phyloP scores from a whole-genome alignment of 1,140 invertebrate genomes.

The Zaprionus lachaisei region DNA sequence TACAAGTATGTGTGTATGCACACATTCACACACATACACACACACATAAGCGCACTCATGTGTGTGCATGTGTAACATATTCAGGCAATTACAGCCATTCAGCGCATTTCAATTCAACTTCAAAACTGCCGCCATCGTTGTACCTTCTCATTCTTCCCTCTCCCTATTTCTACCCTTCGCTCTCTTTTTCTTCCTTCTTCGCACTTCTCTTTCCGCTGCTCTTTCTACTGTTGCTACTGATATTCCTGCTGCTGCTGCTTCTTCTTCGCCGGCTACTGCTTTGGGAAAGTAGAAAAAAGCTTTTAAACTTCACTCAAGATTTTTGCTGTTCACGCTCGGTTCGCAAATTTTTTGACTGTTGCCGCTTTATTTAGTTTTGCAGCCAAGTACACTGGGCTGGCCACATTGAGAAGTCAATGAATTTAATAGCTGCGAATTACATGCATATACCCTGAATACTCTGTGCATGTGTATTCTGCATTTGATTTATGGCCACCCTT shows the following conservation, averaged over 20 bases:
- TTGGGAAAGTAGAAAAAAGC: slow-evolving; percentile 70
- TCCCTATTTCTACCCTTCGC: not conserved
- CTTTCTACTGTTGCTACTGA: slow-evolving; percentile 5
- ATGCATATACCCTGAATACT: no score
- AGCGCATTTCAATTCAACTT: slow-evolving; percentile 82
- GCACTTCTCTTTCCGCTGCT: not conserved
- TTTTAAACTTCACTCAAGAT: slow-evolving; percentile 81
- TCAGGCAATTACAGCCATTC: slow-evolving; percentile 82
- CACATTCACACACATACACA: slow-evolving; percentile 19
- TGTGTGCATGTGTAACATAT: slow-evolving; percentile 81
- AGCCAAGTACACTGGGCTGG: slow-evolving; percentile 20
- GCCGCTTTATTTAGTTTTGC: slow-evolving; percentile 70
- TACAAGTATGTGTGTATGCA: slow-evolving; percentile 15
- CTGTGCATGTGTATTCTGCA: no score
- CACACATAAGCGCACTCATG: slow-evolving; percentile 66
- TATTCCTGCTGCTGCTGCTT: not conserved
- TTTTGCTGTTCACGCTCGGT: slow-evolving; percentile 75
- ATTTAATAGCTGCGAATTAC: not conserved
- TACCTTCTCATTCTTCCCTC: slow-evolving; percentile 2
- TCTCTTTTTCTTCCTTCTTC: not conserved
- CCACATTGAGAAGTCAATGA: not conserved
- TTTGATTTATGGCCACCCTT: not conserved
- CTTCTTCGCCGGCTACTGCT: slow-evolving; percentile 17
- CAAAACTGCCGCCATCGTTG: slow-evolving; percentile 63
- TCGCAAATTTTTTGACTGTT: slow-evolving; percentile 80